A percentile compares a stretch with the other conserved stretches of the same genome.
Conservation (phyloP, 1,140 invertebrate genomes). For the Ditylenchus dipsaci region DNA sequence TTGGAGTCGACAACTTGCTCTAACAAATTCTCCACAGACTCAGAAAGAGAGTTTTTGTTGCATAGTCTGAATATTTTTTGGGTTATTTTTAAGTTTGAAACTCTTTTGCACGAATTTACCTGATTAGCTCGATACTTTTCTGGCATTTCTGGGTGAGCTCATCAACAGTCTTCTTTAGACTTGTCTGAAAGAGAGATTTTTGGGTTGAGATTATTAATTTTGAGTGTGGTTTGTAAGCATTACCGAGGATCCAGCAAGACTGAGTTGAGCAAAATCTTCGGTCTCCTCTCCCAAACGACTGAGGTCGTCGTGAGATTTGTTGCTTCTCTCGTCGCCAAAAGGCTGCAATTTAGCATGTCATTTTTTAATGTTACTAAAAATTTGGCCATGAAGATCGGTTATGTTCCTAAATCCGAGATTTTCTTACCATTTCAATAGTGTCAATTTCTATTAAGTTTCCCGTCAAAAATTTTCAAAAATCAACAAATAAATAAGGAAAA, state of each 20-base stretch:
- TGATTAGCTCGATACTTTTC: constrained; percentile 34
- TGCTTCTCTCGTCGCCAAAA: constrained; percentile 35
- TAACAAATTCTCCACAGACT: constrained; percentile 40
- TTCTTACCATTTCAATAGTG: too few relatives aligned
- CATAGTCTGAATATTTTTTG: constrained; percentile 23
- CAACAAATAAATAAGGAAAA: too few relatives aligned
- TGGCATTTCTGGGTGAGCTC: constrained; percentile 44
- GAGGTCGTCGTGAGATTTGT: constrained; percentile 44
- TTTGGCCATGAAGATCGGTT: too few relatives aligned
- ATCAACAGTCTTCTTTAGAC: constrained; percentile 37
- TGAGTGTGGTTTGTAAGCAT: not conserved
- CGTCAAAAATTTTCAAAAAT: too few relatives aligned
- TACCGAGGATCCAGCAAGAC: constrained; percentile 16
- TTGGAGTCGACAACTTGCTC: constrained; percentile 31
- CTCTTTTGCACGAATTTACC: constrained; percentile 25
- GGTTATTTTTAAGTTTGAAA: not conserved
- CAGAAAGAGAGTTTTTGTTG: constrained; percentile 40
- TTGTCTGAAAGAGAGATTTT: constrained; percentile 9
- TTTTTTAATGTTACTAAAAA: not conserved
- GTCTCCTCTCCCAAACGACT: constrained; percentile 38
- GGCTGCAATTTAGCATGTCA: not conserved
- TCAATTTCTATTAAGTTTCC: too few relatives aligned
- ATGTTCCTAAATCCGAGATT: too few relatives aligned
- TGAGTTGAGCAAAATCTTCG: not conserved
- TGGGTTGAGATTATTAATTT: not conserved